Conservation (phyloP, 2,797 vertebrate genomes). For the Dipus sagitta region DNA sequence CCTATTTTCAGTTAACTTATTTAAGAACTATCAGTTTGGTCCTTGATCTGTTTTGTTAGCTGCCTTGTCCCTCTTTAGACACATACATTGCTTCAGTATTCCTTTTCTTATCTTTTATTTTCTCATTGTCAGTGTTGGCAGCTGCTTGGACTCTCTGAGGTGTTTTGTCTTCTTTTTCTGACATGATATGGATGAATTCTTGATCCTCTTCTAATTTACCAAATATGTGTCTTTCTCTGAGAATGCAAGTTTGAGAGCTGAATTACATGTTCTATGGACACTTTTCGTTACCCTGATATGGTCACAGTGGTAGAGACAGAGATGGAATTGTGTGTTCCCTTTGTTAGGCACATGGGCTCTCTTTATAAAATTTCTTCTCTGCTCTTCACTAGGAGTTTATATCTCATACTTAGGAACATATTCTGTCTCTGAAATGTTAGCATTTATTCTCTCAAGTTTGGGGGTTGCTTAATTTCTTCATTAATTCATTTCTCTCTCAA, state of each 20-base stretch:
- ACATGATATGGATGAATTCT: neutral
- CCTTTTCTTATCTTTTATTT: constrained; percentile 45
- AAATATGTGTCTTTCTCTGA: constrained; percentile 38
- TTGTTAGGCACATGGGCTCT: neutral
- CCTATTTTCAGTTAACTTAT: constrained; percentile 20
- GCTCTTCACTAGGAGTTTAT: constrained; percentile 23
- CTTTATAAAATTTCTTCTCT: constrained; percentile 31
- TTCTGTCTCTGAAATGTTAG: constrained; percentile 12
- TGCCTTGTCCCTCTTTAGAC: neutral
- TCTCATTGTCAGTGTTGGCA: constrained; percentile 44
- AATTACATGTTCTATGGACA: neutral
- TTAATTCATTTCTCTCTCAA: constrained; percentile 37
- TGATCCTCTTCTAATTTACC: constrained; percentile 27
- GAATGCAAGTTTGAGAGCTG: neutral
- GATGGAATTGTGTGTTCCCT: neutral
- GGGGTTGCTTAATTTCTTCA: constrained; percentile 50
- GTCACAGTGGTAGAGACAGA: neutral
- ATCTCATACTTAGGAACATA: constrained; percentile 10
- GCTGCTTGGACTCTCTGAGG: neutral
- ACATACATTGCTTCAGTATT: constrained; percentile 20
- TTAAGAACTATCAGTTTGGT: neutral
- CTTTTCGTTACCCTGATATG: constrained; percentile 14
- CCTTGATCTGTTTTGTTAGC: constrained; percentile 55
- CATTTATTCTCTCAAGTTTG: constrained; percentile 31
- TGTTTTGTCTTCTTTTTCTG: constrained; percentile 11